Conservation (phyloP, 2,797 vertebrate genomes). For the Acipenser ruthenus region DNA sequence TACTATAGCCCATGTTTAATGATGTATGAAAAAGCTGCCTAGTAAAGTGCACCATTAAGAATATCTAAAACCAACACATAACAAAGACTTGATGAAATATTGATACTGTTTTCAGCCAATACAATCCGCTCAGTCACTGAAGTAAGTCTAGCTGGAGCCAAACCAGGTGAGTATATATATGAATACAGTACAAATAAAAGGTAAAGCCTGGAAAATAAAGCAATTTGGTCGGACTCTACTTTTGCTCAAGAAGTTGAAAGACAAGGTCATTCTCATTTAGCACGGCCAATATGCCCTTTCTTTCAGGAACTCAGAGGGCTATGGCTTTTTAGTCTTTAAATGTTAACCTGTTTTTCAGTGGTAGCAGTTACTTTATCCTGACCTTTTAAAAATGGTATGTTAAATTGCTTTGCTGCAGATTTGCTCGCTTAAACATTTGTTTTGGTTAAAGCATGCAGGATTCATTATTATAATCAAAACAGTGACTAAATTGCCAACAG, state of each 20-base stretch:
- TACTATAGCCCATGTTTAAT: slow-evolving; percentile 56
- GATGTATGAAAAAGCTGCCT: slow-evolving; percentile 60
- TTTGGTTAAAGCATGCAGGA: too few species aligned
- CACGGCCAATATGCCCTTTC: too few species aligned
- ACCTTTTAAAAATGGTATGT: too few species aligned
- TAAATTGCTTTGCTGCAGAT: too few species aligned
- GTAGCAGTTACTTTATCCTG: too few species aligned
- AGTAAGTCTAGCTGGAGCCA: slow-evolving; percentile 24
- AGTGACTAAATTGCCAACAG: neutral
- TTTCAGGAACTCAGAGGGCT: too few species aligned
- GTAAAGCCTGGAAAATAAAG: slow-evolving; percentile 9
- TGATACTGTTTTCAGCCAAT: slow-evolving; percentile 50
- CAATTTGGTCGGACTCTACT: neutral
- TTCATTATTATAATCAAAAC: too few species aligned
- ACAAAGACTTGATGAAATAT: slow-evolving; percentile 54
- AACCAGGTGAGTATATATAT: neutral
- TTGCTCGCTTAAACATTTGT: too few species aligned
- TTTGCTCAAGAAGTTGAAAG: too few species aligned
- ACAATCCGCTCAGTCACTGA: slow-evolving; percentile 33
- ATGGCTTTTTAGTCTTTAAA: too few species aligned
- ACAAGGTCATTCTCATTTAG: too few species aligned
- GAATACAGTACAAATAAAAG: slow-evolving; percentile 18
- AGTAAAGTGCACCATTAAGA: slow-evolving; percentile 59
- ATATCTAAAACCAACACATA: slow-evolving; percentile 49
- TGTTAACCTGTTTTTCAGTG: too few species aligned